Conservation (phyloP, 2,797 vertebrate species). For the Trematomus bernacchii region DNA sequence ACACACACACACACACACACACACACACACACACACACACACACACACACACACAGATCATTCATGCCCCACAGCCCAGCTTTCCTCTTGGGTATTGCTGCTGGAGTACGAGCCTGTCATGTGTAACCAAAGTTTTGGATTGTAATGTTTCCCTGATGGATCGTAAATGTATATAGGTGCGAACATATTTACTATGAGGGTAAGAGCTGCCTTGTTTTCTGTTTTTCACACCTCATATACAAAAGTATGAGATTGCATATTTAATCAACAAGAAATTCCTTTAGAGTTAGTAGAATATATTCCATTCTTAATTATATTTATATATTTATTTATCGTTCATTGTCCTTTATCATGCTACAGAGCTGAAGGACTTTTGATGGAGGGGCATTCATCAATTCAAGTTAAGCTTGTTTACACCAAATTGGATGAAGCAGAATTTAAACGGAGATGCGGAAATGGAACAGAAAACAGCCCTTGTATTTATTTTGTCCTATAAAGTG, state of each 20-base stretch:
- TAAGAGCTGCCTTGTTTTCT: not conserved
- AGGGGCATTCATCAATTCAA: too few species aligned
- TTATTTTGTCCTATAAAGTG: too few species aligned
- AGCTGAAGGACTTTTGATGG: too few species aligned
- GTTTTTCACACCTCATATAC: not conserved
- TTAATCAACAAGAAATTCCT: too few species aligned
- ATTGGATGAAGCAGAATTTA: too few species aligned
- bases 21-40: constrained; percentile 3
- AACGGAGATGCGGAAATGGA: too few species aligned
- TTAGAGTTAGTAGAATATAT: too few species aligned
- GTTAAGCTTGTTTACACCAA: too few species aligned
- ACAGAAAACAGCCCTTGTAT: too few species aligned
- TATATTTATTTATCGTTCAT: too few species aligned
- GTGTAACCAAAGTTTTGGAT: not conserved
- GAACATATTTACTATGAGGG: not conserved
- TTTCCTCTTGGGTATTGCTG: constrained; percentile 8
- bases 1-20: constrained; percentile 16
- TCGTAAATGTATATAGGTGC: not conserved
- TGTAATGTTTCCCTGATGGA: not conserved
- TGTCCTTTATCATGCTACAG: too few species aligned
- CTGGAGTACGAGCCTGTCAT: constrained; percentile 3
- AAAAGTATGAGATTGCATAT: not conserved
- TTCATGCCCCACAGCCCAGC: not conserved
- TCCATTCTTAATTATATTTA: too few species aligned
- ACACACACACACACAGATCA: constrained; percentile 16